These are phyloP conservation scores for Onychorhynchus coronatus DNA, from an alignment of 2,113 vertebrate genomes.

Conservation along the genomic window DNA sequence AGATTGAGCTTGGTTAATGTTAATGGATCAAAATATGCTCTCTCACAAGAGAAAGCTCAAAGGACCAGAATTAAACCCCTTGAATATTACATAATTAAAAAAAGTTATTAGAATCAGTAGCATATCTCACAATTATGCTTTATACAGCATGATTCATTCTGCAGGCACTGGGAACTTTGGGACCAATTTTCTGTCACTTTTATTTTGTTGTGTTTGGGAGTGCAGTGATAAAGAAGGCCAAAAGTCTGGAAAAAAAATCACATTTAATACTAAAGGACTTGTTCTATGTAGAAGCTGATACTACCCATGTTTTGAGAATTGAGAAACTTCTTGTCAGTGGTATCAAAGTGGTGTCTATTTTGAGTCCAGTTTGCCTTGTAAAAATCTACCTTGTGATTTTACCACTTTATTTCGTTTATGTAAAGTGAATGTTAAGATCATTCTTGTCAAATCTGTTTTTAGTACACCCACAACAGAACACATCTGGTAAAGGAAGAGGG, in stretches of 20 bases:
- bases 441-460: slow-evolving; percentile 19
- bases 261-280: background rate
- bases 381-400: background rate
- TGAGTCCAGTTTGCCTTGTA: background rate
- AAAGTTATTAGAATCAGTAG: background rate
- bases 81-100: background rate
- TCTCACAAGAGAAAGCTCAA: background rate
- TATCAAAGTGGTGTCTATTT: background rate
- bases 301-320: background rate
- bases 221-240: background rate
- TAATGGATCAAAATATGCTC: background rate
- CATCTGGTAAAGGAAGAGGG: background rate
- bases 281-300: background rate
- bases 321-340: background rate
- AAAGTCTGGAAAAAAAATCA: background rate
- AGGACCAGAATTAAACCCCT: background rate
- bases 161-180: background rate
- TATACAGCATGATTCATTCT: background rate
- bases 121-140: background rate
- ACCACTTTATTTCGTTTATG: background rate
- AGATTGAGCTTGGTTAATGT: background rate
- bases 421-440: background rate
- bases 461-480: background rate
- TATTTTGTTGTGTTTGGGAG: background rate
- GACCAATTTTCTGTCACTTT: background rate